Percentiles rank a stretch among this genome's conserved stretches.
phyloP scores from a whole-genome alignment of 2,797 vertebrate genomes.

The Florisuga fusca region DNA sequence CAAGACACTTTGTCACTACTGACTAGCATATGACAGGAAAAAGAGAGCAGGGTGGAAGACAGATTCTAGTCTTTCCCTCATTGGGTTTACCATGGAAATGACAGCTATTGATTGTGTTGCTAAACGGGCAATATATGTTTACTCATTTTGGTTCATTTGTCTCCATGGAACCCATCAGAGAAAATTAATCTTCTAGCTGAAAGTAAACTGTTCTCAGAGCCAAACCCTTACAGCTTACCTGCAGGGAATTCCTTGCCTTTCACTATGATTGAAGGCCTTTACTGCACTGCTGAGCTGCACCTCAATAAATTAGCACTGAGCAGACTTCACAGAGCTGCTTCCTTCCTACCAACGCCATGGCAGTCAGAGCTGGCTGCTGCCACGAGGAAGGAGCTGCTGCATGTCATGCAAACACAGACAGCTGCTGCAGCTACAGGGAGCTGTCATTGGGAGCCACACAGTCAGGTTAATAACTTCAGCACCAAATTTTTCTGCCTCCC shows the following conservation, averaged over 20 bases:
- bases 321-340: background rate
- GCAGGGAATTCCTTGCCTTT: background rate
- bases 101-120: background rate
- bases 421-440: background rate
- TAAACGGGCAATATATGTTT: background rate
- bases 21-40: background rate
- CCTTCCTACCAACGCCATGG: background rate
- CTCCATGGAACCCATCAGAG: conserved; percentile 5
- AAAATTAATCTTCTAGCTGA: conserved; percentile 6
- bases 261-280: conserved; percentile 9
- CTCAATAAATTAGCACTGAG: conserved; percentile 18
- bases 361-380: background rate
- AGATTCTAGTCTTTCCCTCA: background rate
- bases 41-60: background rate
- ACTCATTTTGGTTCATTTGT: conserved; percentile 15
- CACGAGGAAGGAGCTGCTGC: background rate
- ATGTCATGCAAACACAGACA: background rate
- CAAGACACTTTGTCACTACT: background rate
- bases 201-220: background rate
- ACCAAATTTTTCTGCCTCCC: background rate
- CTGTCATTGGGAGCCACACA: background rate
- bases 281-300: background rate
- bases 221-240: conserved; percentile 8
- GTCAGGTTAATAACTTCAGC: background rate
- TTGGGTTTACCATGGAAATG: background rate